These are phyloP conservation scores for Myzus persicae DNA, from an alignment of 1,140 invertebrate genomes.

Conservation along the genomic window DNA sequence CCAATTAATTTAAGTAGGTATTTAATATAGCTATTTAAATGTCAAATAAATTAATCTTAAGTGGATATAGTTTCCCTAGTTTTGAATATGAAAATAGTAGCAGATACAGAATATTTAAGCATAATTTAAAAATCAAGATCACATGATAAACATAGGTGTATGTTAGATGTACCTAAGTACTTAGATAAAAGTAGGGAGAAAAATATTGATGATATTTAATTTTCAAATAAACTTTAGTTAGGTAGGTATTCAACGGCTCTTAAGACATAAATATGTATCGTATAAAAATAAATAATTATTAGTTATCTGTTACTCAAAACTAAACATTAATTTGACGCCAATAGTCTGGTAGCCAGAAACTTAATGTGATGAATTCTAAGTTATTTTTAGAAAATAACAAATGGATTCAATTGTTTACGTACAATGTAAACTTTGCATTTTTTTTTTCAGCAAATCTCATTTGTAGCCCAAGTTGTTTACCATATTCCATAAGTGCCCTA, in stretches of 20 bases:
- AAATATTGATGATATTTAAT: neutral
- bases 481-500: neutral
- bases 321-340: neutral
- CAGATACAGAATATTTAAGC: too few species aligned
- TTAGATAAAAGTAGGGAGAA: too few species aligned
- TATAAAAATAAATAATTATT: slow-evolving; percentile 12
- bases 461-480: neutral
- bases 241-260: neutral
- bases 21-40: too few species aligned
- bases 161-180: too few species aligned
- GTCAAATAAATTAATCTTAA: too few species aligned
- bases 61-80: too few species aligned
- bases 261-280: neutral
- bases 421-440: neutral
- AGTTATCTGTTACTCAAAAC: slow-evolving; percentile 2
- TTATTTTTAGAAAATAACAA: slow-evolving; percentile 25
- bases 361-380: slow-evolving; percentile 22
- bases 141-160: too few species aligned
- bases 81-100: too few species aligned
- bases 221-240: neutral
- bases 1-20: too few species aligned
- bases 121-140: too few species aligned
- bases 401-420: slow-evolving; percentile 6
- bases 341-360: neutral
- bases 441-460: neutral